These are phyloP conservation scores for Drosophila mercatorum DNA, from an alignment of 2,888 invertebrate genomes.

Conservation along the genomic window DNA sequence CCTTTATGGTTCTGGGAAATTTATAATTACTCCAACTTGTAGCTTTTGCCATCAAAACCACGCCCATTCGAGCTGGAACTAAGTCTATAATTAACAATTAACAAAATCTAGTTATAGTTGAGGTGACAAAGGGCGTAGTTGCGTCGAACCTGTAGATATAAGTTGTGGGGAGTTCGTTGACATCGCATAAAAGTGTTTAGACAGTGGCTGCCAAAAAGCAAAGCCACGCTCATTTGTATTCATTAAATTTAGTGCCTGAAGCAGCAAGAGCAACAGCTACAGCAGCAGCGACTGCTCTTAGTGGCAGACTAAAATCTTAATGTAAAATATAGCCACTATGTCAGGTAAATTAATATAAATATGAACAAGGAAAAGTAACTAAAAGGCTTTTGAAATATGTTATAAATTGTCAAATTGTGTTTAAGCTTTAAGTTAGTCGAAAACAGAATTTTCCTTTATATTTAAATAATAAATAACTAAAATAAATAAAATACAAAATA, in stretches of 20 bases:
- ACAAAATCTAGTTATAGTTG: neutral
- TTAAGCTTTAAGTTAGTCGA: too few relatives aligned
- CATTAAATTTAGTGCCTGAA: conserved; percentile 27
- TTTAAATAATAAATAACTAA: too few relatives aligned
- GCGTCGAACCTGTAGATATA: too few relatives aligned
- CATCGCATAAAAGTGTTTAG: conserved; percentile 8
- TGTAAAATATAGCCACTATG: neutral
- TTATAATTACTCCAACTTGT: conserved; percentile 30
- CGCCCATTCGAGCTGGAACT: neutral
- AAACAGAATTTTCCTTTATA: too few relatives aligned
- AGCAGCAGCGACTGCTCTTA: conserved; percentile 1
- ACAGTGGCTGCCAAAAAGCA: conserved; percentile 23
- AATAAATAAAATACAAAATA: too few relatives aligned
- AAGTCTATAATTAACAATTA: conserved; percentile 49
- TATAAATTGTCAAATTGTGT: too few relatives aligned
- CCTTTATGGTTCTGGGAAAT: conserved; percentile 27
- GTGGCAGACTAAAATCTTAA: conserved; percentile 3
- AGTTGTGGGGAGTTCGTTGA: conserved; percentile 26
- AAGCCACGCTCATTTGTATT: conserved; percentile 39
- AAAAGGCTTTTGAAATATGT: neutral
- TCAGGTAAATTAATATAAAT: conserved; percentile 9
- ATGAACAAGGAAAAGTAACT: neutral
- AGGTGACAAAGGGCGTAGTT: too few relatives aligned
- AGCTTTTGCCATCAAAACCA: neutral
- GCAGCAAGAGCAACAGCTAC: neutral